phyloP scores from a whole-genome alignment of 2,113 vertebrate species.

The Pristiophorus japonicus region DNA sequence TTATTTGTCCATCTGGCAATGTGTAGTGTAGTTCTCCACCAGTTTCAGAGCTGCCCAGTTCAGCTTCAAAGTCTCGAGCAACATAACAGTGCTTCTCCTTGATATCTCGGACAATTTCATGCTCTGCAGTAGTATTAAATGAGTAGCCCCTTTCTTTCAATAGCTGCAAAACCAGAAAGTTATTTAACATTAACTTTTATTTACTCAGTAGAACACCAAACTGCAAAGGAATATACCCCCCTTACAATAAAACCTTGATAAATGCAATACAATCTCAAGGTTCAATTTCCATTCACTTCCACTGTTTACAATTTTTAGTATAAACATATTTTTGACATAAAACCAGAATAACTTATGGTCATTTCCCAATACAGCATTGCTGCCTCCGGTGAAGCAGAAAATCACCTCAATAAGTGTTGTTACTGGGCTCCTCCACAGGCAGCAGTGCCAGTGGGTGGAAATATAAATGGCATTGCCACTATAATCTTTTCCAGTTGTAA shows the following conservation, averaged over 20 bases:
- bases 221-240: background rate
- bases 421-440: background rate
- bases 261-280: background rate
- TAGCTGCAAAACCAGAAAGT: constrained; percentile 46
- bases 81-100: constrained; percentile 62
- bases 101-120: constrained; percentile 63
- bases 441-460: background rate
- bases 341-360: background rate
- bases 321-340: background rate
- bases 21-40: constrained; percentile 50
- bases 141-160: constrained; percentile 58
- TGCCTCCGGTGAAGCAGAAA: background rate
- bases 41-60: constrained; percentile 40
- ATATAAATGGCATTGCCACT: background rate
- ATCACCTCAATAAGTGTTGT: background rate
- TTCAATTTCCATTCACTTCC: background rate
- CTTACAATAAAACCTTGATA: background rate
- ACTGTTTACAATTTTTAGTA: background rate
- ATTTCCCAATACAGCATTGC: background rate
- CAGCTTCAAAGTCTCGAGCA: constrained; percentile 50
- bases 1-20: constrained; percentile 56
- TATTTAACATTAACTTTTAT: background rate
- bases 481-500: background rate
- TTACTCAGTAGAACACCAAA: background rate
- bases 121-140: constrained; percentile 58